phyloP scores from a whole-genome alignment of 1,140 invertebrate genomes.

The roundworm (Caenorhabditis elegans) region WBcel235 BX284603.4:4318001-4318500 shows the following conservation, averaged over 20 bases:
- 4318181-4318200: too few relatives aligned
- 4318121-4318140: too few relatives aligned
- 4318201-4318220: not conserved
- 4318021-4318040: too few relatives aligned
- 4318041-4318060: too few relatives aligned
- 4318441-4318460: slow-evolving; percentile 27
- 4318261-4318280: slow-evolving; percentile 4
- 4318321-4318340: not conserved
- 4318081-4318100: too few relatives aligned
- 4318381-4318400: not conserved
- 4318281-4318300: slow-evolving; percentile 19
- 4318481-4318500: slow-evolving; percentile 62
- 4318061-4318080: too few relatives aligned
- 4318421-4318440: not conserved
- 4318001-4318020: too few relatives aligned
- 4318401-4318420: not conserved
- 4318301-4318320: slow-evolving; percentile 22
- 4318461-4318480: slow-evolving; percentile 42
- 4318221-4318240: not conserved
- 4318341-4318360: not conserved
- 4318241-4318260: not conserved
- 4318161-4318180: too few relatives aligned
- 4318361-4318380: slow-evolving; percentile 5
- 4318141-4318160: too few relatives aligned
- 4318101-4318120: too few relatives aligned